These are phyloP conservation scores for Campoplex nolae DNA, from an alignment of 2,888 invertebrate species.

Conservation along the genomic window DNA sequence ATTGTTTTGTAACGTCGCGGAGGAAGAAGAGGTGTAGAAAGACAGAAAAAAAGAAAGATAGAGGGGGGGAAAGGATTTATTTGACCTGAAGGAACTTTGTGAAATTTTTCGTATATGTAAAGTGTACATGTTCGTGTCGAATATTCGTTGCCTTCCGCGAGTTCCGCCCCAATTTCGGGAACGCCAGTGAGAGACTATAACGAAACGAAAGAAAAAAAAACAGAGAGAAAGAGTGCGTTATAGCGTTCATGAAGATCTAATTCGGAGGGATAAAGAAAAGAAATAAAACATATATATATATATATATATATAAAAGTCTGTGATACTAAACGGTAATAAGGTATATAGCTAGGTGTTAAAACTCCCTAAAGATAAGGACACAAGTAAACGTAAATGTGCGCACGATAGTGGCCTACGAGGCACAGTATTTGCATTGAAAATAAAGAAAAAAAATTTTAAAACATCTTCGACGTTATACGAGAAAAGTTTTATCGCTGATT, in stretches of 20 bases:
- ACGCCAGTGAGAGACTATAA: conserved; percentile 50
- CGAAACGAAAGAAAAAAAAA: conserved; percentile 38
- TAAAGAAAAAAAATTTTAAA: conserved; percentile 21
- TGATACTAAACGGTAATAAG: conserved; percentile 82
- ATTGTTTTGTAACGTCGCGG: conserved; percentile 32
- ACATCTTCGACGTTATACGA: conserved; percentile 1
- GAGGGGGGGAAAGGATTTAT: conserved; percentile 24
- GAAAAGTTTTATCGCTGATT: conserved; percentile 12
- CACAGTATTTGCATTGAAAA: conserved; percentile 49
- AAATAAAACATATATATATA: conserved; percentile 68
- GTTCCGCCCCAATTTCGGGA: conserved; percentile 68
- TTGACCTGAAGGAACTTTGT: conserved; percentile 39
- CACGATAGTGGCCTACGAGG: conserved; percentile 70
- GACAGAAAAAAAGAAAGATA: neutral
- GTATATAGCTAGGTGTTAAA: conserved; percentile 73
- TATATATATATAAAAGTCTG: conserved; percentile 78
- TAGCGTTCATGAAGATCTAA: conserved; percentile 48
- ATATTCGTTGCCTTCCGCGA: conserved; percentile 62
- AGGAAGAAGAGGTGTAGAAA: neutral
- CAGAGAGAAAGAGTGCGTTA: conserved; percentile 25
- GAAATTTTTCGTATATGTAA: conserved; percentile 51
- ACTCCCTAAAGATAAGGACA: conserved; percentile 76
- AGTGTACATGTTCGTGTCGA: conserved; percentile 52
- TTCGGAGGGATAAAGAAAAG: conserved; percentile 62
- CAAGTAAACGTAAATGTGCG: conserved; percentile 60